Evolutionary conservation across 2,113 vertebrate species (phyloP), one percentile per base, ranked within the genome.

Genomic region (Pterophyllum scalare): DNA sequence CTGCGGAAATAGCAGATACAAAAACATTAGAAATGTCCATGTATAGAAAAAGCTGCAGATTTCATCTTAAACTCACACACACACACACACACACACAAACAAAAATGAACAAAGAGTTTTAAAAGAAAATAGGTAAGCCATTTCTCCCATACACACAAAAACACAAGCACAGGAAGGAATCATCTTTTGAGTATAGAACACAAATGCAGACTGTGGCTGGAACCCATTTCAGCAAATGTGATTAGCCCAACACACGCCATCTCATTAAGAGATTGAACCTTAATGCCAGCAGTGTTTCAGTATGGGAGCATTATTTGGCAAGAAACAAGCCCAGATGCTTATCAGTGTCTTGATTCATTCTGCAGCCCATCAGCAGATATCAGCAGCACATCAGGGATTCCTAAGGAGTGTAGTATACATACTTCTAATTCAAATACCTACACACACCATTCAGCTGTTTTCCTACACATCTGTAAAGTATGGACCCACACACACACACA

Each of bases 191-290:
- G 76, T 74, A 49, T 54, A 35, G 86, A 74, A 62, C 75, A 65
- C 67, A 75, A 88, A 87, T 77, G 85, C 85, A 85, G 76, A 83
- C 75, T 79, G 81, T 76, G 82, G 79, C 91, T 90, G 88, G 88
- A 91, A 92, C 84, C 80, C 85, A 92, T 90, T 88, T 86, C 38
- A 81, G 78, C 75, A 88, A 91, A 93, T 88, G 81, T 89, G 85
- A 91, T 94, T 91, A 94, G 79, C 59, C 85, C 86, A 84, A 92
- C 87, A 93, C 88, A 90, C 74, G 82, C 82, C 84, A 88, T 87
- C 87, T 87, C 89, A 91, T 92, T 92, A 89, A 81, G 82, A 92
- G 77, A 94, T 82, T 88, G 91, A 81, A 83, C 57, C 77, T 81
- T 91, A 88, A 91, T 88, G 90, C 83, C 88, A 89, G 75, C 88